Evolutionary conservation across 2,797 vertebrate genomes (phyloP).

Genomic region (Sebastes itinus): DNA sequence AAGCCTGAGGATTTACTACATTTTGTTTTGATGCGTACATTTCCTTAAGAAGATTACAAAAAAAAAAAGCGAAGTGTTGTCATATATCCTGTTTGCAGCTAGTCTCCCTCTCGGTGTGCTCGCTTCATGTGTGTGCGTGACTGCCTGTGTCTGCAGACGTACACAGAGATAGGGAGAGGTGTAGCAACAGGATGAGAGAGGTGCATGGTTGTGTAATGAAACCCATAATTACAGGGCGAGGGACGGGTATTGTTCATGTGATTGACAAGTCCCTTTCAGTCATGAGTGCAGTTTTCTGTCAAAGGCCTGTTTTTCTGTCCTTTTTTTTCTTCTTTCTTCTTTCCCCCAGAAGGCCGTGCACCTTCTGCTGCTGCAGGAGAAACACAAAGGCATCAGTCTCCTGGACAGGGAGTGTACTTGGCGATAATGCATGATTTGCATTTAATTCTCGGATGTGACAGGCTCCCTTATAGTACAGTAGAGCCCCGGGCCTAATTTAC

Average conservation of each 20-base stretch:
- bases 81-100: conserved; percentile 44
- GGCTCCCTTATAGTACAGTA: conserved; percentile 56
- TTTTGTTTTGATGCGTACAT: conserved; percentile 69
- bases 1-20: conserved; percentile 41
- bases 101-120: not conserved
- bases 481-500: conserved; percentile 67
- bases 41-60: conserved; percentile 63
- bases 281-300: conserved; percentile 71
- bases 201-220: conserved; percentile 72
- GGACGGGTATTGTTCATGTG: conserved; percentile 71
- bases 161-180: conserved; percentile 44
- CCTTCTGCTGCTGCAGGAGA: conserved; percentile 54
- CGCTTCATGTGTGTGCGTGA: not conserved
- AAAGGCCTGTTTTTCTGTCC: conserved; percentile 61
- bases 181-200: conserved; percentile 59
- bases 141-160: conserved; percentile 32
- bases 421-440: conserved; percentile 80
- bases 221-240: conserved; percentile 77
- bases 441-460: conserved; percentile 76
- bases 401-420: conserved; percentile 59
- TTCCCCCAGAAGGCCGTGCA: conserved; percentile 44
- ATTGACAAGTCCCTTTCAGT: conserved; percentile 79
- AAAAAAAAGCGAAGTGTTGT: conserved; percentile 45
- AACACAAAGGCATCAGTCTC: conserved; percentile 74
- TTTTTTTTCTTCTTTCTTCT: not conserved